Base-by-base conservation (phyloP, 2,888 invertebrate species). In the Hipparchia sbordonii region DNA sequence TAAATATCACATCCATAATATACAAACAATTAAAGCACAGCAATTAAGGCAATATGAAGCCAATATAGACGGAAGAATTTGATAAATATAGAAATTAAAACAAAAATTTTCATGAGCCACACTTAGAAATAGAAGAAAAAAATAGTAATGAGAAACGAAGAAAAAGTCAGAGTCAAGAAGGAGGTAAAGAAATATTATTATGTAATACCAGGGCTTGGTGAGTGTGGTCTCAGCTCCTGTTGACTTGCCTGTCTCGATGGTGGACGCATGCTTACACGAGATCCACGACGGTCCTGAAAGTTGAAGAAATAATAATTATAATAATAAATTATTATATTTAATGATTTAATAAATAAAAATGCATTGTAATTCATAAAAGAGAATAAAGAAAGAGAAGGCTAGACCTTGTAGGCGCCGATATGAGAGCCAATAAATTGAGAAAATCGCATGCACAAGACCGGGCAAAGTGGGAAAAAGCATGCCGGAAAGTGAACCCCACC, bases 171-270 rank as follows among this genome's bases (percentile, higher is more conserved):
- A 57, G 57, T 46, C 13, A 13, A 67, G 56, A n/a, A 13, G 67
- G 57, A 57, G 57, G 46, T 48, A 9, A 10, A 39, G 52, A 39
- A 52, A n/a, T n/a, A 33, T 12, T 13, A 39, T 57, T 51, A 12
- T 13, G 45, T n/a, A 71, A 45, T 77, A 96, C 96, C 96, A 95
- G 95, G 95, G 86, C 94, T 95, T 67, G 96, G 96, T 78, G 97
- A 97, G 81, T 97, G 96, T 62, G 97, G 96, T 85, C 97, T 95
- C 77, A 98, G 93, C 73, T 97, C 97, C 79, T 96, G 97, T 94
- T 97, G 97, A 86, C 97, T 97, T 65, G 97, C 97, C 85, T 97
- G 97, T 71, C 97, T 94, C 76, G 97, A 97, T 8, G 97, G 97
- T 13, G 96, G 97, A 54, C 97, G 95, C 82, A 96, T 95, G 84